Evolutionary conservation across 2,888 invertebrate species (phyloP).

Genomic region (Drosophila tripunctata): DNA sequence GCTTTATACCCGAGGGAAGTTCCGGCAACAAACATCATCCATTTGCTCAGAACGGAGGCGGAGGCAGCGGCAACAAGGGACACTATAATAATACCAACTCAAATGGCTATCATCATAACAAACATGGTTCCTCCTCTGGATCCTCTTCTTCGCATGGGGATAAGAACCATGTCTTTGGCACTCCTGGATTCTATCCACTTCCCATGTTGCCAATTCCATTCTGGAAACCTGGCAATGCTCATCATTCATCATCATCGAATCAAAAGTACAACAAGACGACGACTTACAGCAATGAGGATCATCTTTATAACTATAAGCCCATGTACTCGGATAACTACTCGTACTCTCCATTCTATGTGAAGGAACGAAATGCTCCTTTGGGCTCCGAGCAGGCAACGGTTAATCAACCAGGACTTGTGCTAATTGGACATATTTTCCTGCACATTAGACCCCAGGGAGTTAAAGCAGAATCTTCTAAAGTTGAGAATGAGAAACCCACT

Average conservation of each 20-base stretch:
- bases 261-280: neutral
- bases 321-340: neutral
- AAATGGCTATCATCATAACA: neutral
- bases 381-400: neutral
- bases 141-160: neutral
- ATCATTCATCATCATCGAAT: neutral
- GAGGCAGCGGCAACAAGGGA: conserved; percentile 3
- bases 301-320: conserved; percentile 22
- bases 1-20: neutral
- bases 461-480: neutral
- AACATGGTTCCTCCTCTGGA: neutral
- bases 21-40: conserved; percentile 9
- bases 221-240: conserved; percentile 17
- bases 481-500: neutral
- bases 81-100: neutral
- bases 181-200: conserved; percentile 19
- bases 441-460: conserved; percentile 16
- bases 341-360: conserved; percentile 14
- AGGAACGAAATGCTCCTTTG: conserved; percentile 5
- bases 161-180: neutral
- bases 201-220: conserved; percentile 62
- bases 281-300: neutral
- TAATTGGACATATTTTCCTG: conserved; percentile 46
- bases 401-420: conserved; percentile 16
- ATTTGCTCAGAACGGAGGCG: neutral